Evolutionary conservation across 2,797 vertebrate genomes (phyloP), one percentile per base, ranked within the genome.

Genomic region (Falco peregrinus): DNA sequence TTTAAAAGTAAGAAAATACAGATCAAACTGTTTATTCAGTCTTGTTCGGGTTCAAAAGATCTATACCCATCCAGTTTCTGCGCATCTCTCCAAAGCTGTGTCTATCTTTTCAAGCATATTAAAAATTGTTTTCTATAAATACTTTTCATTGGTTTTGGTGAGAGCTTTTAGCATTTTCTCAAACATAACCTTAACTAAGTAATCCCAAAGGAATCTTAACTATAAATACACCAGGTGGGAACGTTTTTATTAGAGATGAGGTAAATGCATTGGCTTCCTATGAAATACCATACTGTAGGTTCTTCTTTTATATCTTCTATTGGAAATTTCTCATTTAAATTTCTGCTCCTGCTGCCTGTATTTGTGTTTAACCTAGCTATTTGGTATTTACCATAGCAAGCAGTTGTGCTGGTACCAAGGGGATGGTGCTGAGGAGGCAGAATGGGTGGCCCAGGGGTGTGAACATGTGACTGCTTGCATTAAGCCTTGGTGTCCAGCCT

Each of bases 111-210:
- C 60, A 84, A 93, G 73, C 8, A 4, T 24, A 26, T 85, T 85
- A 77, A 91, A 89, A 83, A 77, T 69, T 80, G 48, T 81, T 96
- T 91, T 71, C 79, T 68, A 37, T 64, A 88, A 91, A 93, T 86
- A 88, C 24, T 83, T 94, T 83, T 59, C 45, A 70, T 68, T 43
- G 16, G 45, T 85, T 95, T 53, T 93, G 20, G 31, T 59, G 68
- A 68, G 84, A 95, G 71, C 35, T 87, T 35, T 89, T 61, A 80
- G 56, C 53, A 29, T 85, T 92, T 87, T 85, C 64, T 85, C 37
- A n/a, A 74, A 37, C 13, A 20, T 1, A 10, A 50, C n/a, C 51
- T 87, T 77, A 82, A 70, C 70, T 79, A 79, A 89, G 56, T 54
- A 80, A 87, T 89, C 87, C 71, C 81, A 87, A 91, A 93, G 67